A percentile compares a stretch with the other conserved stretches of the same genome.
Conservation (phyloP, 2,113 vertebrate species). For the Heteronetta atricapilla region DNA sequence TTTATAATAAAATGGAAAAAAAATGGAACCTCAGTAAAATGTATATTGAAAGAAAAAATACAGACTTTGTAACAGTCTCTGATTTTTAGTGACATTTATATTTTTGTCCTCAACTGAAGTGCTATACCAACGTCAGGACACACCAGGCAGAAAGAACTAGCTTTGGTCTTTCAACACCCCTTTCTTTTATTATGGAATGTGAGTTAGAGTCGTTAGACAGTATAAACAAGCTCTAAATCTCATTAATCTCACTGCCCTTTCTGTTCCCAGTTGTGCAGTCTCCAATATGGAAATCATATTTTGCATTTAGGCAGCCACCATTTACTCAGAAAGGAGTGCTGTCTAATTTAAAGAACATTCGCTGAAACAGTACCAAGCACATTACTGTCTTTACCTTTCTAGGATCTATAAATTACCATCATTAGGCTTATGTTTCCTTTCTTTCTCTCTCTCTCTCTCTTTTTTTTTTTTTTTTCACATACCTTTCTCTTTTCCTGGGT, state of each 20-base stretch:
- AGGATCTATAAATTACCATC: background rate
- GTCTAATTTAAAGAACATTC: background rate
- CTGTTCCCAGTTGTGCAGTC: conserved; percentile 3
- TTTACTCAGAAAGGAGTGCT: background rate
- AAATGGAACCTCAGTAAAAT: background rate
- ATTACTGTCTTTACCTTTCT: background rate
- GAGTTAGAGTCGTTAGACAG: background rate
- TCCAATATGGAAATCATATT: background rate
- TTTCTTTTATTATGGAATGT: conserved; percentile 40
- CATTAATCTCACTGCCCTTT: conserved; percentile 33
- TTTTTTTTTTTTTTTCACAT: too few relatives aligned
- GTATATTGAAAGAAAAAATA: background rate
- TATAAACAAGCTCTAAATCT: conserved; percentile 47
- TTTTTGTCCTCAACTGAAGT: conserved; percentile 9
- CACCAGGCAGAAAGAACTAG: background rate
- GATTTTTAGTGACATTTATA: background rate
- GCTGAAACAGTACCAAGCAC: background rate
- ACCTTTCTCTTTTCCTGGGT: too few relatives aligned
- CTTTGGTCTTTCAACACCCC: conserved; percentile 49
- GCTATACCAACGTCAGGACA: background rate
- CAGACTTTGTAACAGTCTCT: background rate
- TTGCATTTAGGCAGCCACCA: background rate
- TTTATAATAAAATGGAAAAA: background rate
- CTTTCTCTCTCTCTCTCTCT: background rate
- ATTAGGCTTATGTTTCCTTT: background rate